Evolutionary conservation across 2,888 invertebrate genomes (phyloP).

Genomic region (Nomada hirtipes): DNA sequence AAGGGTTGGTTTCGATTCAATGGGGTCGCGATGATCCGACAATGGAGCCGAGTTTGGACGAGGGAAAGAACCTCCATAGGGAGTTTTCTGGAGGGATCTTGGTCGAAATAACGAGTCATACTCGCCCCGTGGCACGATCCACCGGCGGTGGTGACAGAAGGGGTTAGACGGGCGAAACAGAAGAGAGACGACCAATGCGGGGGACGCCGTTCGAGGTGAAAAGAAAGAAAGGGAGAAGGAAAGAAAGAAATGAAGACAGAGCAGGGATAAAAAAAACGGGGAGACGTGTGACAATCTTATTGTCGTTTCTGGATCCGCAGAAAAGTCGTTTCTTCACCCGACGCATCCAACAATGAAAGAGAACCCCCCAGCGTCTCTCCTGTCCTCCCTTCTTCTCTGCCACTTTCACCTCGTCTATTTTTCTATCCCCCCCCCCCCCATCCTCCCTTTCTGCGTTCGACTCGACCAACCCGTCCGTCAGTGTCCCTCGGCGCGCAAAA

Average conservation of each 20-base stretch:
- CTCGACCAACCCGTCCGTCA: slow-evolving; percentile 61
- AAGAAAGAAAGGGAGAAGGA: slow-evolving; percentile 14
- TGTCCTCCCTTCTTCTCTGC: slow-evolving; percentile 44
- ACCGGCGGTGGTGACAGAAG: slow-evolving; percentile 39
- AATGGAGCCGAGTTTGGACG: slow-evolving; percentile 69
- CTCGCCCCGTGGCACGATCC: slow-evolving; percentile 61
- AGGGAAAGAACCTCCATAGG: slow-evolving; percentile 66
- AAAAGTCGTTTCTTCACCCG: slow-evolving; percentile 61
- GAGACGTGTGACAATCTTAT: slow-evolving; percentile 76
- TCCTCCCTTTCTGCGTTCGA: slow-evolving; percentile 26
- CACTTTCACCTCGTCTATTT: slow-evolving; percentile 60
- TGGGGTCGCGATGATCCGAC: slow-evolving; percentile 77
- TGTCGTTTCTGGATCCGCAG: slow-evolving; percentile 70
- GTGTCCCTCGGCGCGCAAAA: slow-evolving; percentile 65
- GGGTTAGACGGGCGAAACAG: slow-evolving; percentile 37
- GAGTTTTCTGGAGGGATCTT: slow-evolving; percentile 66
- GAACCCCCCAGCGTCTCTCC: slow-evolving; percentile 1
- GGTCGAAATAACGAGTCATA: slow-evolving; percentile 73
- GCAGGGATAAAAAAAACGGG: slow-evolving; percentile 35
- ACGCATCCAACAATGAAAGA: slow-evolving; percentile 65
- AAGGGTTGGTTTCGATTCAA: slow-evolving; percentile 71
- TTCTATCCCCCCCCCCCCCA: slow-evolving; percentile 57
- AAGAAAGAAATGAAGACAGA: slow-evolving; percentile 14
- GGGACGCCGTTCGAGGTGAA: slow-evolving; percentile 1
- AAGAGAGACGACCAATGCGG: slow-evolving; percentile 27